Conservation (phyloP, 2,797 vertebrate species). For the Cynopterus sphinx region DNA sequence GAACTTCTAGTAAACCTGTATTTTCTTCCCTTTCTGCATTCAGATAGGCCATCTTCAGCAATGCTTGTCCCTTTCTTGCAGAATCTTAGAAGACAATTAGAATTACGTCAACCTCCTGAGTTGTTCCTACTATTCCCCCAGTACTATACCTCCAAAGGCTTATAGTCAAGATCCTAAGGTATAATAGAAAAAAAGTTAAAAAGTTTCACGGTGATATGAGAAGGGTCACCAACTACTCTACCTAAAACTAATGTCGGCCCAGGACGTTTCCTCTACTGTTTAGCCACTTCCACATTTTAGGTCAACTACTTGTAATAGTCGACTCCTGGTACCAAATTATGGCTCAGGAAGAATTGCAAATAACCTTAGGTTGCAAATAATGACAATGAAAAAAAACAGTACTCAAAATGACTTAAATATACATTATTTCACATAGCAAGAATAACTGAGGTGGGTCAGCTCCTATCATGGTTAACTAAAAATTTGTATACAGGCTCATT, state of each 20-base stretch:
- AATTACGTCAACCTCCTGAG: background rate
- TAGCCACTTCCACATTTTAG: background rate
- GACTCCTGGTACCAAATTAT: background rate
- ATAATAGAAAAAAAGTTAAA: background rate
- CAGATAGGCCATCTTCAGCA: background rate
- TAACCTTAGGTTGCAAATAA: slow-evolving; percentile 1
- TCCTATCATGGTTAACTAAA: background rate
- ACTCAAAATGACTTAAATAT: background rate
- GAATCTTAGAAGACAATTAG: background rate
- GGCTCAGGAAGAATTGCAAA: background rate
- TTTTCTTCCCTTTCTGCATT: background rate
- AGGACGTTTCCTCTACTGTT: background rate
- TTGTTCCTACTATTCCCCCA: background rate
- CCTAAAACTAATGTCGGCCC: background rate
- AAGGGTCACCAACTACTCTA: background rate
- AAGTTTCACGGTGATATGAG: background rate
- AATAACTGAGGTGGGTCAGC: background rate
- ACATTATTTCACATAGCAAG: background rate
- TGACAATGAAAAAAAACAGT: background rate
- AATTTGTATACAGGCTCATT: background rate
- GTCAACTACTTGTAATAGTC: background rate
- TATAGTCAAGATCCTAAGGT: background rate
- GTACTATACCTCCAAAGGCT: background rate
- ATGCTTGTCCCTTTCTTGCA: background rate
- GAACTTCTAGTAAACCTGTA: background rate